Evolutionary conservation across 2,888 invertebrate genomes (phyloP).

Genomic region (Ernsta delagoae): DNA sequence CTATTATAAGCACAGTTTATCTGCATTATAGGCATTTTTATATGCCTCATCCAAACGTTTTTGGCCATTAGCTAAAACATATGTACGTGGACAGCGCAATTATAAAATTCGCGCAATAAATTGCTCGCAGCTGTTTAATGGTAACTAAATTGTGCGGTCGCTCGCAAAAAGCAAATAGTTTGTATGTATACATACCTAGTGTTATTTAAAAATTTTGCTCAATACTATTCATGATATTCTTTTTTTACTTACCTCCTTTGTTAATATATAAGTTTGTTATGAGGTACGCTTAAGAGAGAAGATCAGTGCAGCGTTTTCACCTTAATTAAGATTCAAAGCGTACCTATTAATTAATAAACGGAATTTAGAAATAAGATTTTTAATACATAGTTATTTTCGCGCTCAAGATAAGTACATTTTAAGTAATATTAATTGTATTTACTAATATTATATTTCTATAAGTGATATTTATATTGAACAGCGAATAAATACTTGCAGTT

Average conservation of each 20-base stretch:
- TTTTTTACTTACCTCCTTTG: too few relatives aligned
- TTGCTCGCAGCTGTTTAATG: slow-evolving; percentile 47
- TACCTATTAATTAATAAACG: too few relatives aligned
- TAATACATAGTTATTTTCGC: too few relatives aligned
- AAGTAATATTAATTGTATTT: too few relatives aligned
- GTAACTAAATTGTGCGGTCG: slow-evolving; percentile 48
- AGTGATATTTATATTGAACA: too few relatives aligned
- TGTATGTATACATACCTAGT: slow-evolving; percentile 6
- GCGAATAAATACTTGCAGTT: not conserved
- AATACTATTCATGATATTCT: not conserved
- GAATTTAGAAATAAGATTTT: too few relatives aligned
- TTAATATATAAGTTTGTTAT: too few relatives aligned
- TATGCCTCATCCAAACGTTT: slow-evolving; percentile 30
- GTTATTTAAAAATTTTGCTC: not conserved
- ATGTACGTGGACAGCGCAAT: slow-evolving; percentile 42
- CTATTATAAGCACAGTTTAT: not conserved
- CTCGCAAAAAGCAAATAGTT: slow-evolving; percentile 32
- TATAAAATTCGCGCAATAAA: slow-evolving; percentile 46
- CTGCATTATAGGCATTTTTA: slow-evolving; percentile 24
- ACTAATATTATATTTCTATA: too few relatives aligned
- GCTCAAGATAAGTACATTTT: too few relatives aligned
- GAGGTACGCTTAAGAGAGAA: too few relatives aligned
- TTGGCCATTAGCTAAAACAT: slow-evolving; percentile 39
- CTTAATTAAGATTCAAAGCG: too few relatives aligned
- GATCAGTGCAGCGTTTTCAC: too few relatives aligned